Evolutionary conservation across 2,888 invertebrate genomes (phyloP).

Genomic region (Drosophila barbarae): DNA sequence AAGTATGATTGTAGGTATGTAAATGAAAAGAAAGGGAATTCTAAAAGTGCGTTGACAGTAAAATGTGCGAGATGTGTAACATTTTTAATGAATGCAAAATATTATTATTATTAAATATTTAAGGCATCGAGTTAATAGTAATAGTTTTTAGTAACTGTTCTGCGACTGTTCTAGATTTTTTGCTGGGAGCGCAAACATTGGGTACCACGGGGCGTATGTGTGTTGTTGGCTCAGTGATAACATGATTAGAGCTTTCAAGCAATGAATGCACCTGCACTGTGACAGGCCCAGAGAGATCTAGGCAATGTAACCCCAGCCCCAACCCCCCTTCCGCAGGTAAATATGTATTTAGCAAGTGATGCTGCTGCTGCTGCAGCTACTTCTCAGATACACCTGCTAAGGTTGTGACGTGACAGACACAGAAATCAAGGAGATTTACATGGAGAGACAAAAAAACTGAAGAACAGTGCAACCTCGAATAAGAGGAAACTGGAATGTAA

Average conservation of each 20-base stretch:
- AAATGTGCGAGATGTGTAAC: not conserved
- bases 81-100: not conserved
- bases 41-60: slow-evolving; percentile 4
- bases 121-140: not conserved
- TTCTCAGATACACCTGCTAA: slow-evolving; percentile 21
- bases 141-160: not conserved
- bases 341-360: slow-evolving; percentile 41
- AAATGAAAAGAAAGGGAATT: slow-evolving; percentile 2
- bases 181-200: slow-evolving; percentile 13
- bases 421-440: slow-evolving; percentile 23
- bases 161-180: slow-evolving; percentile 13
- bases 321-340: not conserved
- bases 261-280: slow-evolving; percentile 45
- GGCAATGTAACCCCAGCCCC: not conserved
- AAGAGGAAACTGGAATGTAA: no score
- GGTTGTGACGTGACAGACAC: slow-evolving; percentile 11
- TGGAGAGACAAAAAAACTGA: not conserved
- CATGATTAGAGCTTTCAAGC: slow-evolving; percentile 47
- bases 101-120: no score
- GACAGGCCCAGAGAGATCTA: slow-evolving; percentile 14
- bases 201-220: slow-evolving; percentile 31
- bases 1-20: not conserved
- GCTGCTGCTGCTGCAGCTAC: slow-evolving; percentile 14
- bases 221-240: slow-evolving; percentile 45
- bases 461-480: not conserved